Evolutionary conservation across 2,888 invertebrate species (phyloP).

Genomic region (Brassicogethes aeneus): DNA sequence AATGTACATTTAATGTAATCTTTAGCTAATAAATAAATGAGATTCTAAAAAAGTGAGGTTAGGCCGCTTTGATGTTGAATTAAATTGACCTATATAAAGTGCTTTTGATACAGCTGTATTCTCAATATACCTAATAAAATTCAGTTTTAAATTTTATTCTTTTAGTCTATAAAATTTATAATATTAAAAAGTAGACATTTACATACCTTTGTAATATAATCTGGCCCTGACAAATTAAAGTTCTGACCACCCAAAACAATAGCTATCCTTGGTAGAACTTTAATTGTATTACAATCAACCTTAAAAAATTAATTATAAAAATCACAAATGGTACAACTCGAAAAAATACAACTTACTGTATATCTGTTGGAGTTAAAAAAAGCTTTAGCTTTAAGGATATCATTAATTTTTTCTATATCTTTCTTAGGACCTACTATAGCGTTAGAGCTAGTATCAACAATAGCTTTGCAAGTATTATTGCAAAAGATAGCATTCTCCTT

Average conservation of each 20-base stretch:
- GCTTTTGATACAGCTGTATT: too few species aligned
- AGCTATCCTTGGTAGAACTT: slow-evolving; percentile 49
- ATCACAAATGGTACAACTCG: background rate
- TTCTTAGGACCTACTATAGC: slow-evolving; percentile 38
- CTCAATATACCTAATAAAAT: too few species aligned
- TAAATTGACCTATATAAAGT: too few species aligned
- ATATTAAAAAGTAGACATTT: slow-evolving; percentile 4
- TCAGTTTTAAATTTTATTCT: too few species aligned
- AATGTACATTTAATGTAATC: too few species aligned
- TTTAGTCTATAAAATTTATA: slow-evolving; percentile 2
- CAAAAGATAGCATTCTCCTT: slow-evolving; percentile 20
- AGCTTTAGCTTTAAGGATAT: slow-evolving; percentile 33
- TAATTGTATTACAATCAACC: slow-evolving; percentile 52
- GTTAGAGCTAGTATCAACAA: slow-evolving; percentile 40
- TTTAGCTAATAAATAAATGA: too few species aligned
- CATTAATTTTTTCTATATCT: slow-evolving; percentile 38
- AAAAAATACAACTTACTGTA: slow-evolving; percentile 22
- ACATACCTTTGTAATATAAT: slow-evolving; percentile 49
- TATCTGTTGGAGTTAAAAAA: slow-evolving; percentile 24
- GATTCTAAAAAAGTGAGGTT: too few species aligned
- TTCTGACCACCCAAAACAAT: slow-evolving; percentile 49
- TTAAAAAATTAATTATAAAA: slow-evolving; percentile 24
- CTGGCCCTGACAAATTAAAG: slow-evolving; percentile 51
- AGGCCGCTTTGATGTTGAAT: too few species aligned
- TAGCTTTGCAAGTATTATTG: slow-evolving; percentile 33